These are phyloP conservation scores for Biston stratarius DNA, from an alignment of 2,888 invertebrate genomes.

Conservation along the genomic window DNA sequence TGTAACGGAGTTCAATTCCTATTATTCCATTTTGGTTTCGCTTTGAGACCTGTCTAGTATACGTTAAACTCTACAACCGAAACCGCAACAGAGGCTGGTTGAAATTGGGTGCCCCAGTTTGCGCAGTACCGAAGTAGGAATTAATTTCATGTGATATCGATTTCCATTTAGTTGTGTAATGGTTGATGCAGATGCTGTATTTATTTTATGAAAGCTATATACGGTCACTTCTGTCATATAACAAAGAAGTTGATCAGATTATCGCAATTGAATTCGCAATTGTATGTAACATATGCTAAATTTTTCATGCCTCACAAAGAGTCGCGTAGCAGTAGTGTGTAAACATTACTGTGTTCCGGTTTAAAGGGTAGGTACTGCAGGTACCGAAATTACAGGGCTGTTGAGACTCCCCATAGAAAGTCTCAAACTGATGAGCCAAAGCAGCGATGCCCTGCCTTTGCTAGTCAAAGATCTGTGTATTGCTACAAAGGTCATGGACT, in stretches of 20 bases:
- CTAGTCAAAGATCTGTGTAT: too few species aligned
- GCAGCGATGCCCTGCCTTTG: too few species aligned
- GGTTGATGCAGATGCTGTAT: background rate
- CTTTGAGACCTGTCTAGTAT: constrained; percentile 17
- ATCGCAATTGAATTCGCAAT: background rate
- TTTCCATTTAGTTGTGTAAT: background rate
- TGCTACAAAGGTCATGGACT: too few species aligned
- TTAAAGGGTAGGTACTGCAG: too few species aligned
- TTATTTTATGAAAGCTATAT: background rate
- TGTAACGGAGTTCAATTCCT: constrained; percentile 11
- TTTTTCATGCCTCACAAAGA: too few species aligned
- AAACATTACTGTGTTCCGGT: too few species aligned
- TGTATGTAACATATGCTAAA: too few species aligned
- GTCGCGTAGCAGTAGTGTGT: too few species aligned
- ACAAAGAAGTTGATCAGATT: background rate
- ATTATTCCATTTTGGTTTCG: constrained; percentile 11
- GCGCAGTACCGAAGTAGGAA: constrained; percentile 11
- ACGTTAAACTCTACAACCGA: constrained; percentile 8
- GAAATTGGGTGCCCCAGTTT: constrained; percentile 30
- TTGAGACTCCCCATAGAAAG: too few species aligned
- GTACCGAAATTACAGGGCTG: too few species aligned
- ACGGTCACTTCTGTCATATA: too few species aligned
- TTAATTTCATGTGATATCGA: constrained; percentile 3
- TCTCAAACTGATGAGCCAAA: too few species aligned
- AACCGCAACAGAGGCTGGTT: constrained; percentile 23